Base-by-base conservation (phyloP, 1,140 invertebrate species). In the Formica selysi region DNA sequence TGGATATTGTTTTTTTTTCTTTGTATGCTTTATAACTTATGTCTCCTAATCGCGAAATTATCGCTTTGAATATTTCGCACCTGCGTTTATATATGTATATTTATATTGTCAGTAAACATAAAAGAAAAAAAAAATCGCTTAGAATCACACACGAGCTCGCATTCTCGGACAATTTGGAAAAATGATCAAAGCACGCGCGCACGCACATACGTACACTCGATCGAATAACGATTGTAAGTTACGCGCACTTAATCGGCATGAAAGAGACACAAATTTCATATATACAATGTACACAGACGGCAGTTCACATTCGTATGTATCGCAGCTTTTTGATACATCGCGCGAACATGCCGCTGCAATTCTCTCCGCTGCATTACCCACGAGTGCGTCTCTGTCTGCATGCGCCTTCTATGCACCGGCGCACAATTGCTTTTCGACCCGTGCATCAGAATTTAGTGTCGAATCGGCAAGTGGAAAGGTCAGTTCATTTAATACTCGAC, bases 401-500 rank as follows among this genome's bases (percentile, higher is more conserved):
- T 54, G 44, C 61, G 22, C 13, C 54, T 68, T 26, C 86, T 51
- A 76, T 78, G 59, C 57, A 76, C 16, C 59, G 57, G 81, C 78
- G 78, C 59, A 65, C 86, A 85, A 84, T 87, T 73, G 62, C 44
- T 61, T 73, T 59, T 32, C 70, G 51, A 76, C 48, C 61, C 26
- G 36, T 78, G 67, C 59, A 78, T 26, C 76, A n/a, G 1, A 74
- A 83, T 86, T 88, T 85, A 76, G 10, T 57, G 54, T 59, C 32
- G 61, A 57, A 79, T 36, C 76, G 76, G 64, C 76, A 44, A 74
- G 64, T 76, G 36, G 84, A 86, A 78, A 89, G 88, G 88, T 89
- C 88, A 89, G 85, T 86, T 86, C 65, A 83, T 71, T 51, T 48
- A 87, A 89, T 89, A 54, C 70, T 38, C 26, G 70, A 26, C 76